Evolutionary conservation across 2,888 invertebrate genomes (phyloP).

Genomic region (Dicyrtoma fusca): DNA sequence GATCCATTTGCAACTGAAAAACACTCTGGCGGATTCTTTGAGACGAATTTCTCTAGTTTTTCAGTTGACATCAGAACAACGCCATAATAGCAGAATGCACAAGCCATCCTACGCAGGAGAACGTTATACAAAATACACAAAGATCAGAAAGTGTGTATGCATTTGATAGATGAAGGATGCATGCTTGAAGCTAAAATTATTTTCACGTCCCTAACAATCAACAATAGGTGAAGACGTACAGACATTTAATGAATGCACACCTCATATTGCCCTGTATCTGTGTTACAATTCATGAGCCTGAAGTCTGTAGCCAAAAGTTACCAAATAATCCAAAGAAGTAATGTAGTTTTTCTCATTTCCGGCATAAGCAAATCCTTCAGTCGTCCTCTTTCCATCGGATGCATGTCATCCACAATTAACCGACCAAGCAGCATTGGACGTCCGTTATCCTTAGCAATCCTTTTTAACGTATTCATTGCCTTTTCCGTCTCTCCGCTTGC

Average conservation of each 20-base stretch:
- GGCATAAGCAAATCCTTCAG: constrained; percentile 72
- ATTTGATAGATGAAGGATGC: no score
- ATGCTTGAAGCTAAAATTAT: no score
- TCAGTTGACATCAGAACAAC: constrained; percentile 93
- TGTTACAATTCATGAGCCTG: no score
- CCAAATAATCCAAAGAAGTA: constrained; percentile 93
- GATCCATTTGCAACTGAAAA: neutral
- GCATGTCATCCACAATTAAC: constrained; percentile 72
- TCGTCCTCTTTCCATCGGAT: constrained; percentile 67
- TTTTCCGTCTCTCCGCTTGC: constrained; percentile 84
- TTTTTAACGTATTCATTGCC: constrained; percentile 80
- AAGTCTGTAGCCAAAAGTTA: constrained; percentile 59
- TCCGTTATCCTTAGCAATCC: constrained; percentile 85
- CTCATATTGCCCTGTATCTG: neutral
- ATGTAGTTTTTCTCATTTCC: constrained; percentile 79
- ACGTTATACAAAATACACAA: no score
- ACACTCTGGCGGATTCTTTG: constrained; percentile 24
- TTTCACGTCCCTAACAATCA: no score
- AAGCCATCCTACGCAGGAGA: constrained; percentile 72
- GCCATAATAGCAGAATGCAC: constrained; percentile 95
- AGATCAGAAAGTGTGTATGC: no score
- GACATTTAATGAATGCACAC: no score
- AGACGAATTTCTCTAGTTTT: constrained; percentile 58
- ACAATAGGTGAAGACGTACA: no score
- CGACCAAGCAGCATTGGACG: constrained; percentile 85